Evolutionary conservation across 2,113 vertebrate genomes (phyloP).

Genomic region (Bubo scandiacus): DNA sequence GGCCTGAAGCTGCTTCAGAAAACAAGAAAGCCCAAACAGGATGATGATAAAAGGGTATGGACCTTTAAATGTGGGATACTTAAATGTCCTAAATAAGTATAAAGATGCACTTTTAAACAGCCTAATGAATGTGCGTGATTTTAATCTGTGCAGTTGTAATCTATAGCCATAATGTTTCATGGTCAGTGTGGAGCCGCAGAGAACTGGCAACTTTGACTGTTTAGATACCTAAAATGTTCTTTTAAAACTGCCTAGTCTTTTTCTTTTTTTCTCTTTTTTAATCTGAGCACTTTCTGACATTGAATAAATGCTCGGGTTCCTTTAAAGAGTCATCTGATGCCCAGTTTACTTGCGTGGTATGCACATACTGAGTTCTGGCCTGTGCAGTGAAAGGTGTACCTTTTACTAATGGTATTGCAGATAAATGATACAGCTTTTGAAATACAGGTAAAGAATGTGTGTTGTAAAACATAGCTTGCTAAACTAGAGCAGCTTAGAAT

Average conservation of each 20-base stretch:
- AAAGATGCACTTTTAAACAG: not conserved
- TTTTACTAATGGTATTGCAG: not conserved
- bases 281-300: not conserved
- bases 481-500: not conserved
- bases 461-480: not conserved
- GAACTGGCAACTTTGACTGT: not conserved
- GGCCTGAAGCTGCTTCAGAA: conserved; percentile 93
- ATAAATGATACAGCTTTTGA: not conserved
- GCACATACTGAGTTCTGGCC: not conserved
- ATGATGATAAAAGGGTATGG: conserved; percentile 88
- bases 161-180: not conserved
- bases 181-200: not conserved
- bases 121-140: not conserved
- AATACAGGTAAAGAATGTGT: not conserved
- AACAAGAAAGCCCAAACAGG: conserved; percentile 85
- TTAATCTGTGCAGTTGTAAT: not conserved
- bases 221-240: not conserved
- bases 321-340: not conserved
- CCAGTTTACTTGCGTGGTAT: not conserved
- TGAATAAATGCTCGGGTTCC: not conserved
- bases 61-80: not conserved
- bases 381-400: not conserved
- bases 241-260: not conserved
- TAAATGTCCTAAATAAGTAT: not conserved
- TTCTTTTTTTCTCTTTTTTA: not conserved